phyloP scores from a whole-genome alignment of 2,888 invertebrate species.

The Tuta absoluta region DNA sequence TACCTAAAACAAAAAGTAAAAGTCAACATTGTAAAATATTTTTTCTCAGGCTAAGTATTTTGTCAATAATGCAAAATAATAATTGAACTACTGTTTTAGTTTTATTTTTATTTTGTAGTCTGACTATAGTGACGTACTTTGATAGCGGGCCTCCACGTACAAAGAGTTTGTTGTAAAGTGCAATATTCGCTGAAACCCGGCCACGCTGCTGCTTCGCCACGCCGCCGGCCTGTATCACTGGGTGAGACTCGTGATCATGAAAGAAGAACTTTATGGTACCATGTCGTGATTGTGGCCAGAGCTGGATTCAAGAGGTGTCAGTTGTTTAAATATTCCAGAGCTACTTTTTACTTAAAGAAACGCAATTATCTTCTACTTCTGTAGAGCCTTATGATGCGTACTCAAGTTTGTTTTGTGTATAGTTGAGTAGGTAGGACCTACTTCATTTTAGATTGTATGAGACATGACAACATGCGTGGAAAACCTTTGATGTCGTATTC shows the following conservation, averaged over 20 bases:
- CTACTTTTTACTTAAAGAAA: not conserved
- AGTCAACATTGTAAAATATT: too few species aligned
- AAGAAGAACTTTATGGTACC: slow-evolving; percentile 9
- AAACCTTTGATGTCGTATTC: too few species aligned
- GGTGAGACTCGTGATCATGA: not conserved
- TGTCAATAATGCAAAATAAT: too few species aligned
- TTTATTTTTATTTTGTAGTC: not conserved
- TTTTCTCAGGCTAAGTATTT: too few species aligned
- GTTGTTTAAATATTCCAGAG: not conserved
- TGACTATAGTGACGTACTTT: slow-evolving; percentile 7
- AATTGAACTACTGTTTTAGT: not conserved
- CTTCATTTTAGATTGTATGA: too few species aligned
- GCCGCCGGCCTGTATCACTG: slow-evolving; percentile 21
- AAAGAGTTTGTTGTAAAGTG: slow-evolving; percentile 50
- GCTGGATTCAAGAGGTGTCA: not conserved
- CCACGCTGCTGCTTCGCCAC: slow-evolving; percentile 29
- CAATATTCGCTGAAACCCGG: slow-evolving; percentile 44
- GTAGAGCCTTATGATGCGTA: too few species aligned
- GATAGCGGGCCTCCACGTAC: slow-evolving; percentile 43
- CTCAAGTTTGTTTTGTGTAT: too few species aligned
- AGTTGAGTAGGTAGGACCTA: too few species aligned
- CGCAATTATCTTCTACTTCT: too few species aligned
- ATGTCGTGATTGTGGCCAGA: slow-evolving; percentile 3
- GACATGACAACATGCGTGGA: too few species aligned
- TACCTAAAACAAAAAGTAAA: too few species aligned